A percentile compares a stretch with the other conserved stretches of the same genome.
Conservation (phyloP, 2,113 vertebrate species). For the Burhinus bistriatus region DNA sequence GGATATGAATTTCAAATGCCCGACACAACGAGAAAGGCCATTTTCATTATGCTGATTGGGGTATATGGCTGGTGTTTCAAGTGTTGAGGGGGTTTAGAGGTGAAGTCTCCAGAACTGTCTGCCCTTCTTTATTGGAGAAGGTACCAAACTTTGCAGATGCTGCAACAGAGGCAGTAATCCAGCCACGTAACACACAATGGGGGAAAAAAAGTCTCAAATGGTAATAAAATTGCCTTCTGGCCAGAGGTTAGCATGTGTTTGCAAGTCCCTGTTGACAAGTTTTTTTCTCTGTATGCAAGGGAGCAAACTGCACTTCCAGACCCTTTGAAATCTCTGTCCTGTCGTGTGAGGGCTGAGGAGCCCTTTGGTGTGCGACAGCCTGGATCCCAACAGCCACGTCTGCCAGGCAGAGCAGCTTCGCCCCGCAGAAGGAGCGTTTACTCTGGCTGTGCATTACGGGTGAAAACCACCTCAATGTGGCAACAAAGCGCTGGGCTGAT, state of each 20-base stretch:
- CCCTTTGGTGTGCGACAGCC: neutral
- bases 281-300: neutral
- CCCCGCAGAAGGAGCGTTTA: fast-evolving
- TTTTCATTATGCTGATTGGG: neutral
- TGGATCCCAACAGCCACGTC: neutral
- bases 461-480: neutral
- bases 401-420: neutral
- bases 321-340: neutral
- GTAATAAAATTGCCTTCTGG: neutral
- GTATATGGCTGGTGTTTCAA: neutral
- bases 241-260: neutral
- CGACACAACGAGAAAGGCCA: neutral
- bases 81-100: neutral
- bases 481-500: neutral
- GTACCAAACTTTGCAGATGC: neutral
- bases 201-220: neutral
- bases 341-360: neutral
- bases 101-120: neutral
- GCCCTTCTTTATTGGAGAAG: neutral
- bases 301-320: neutral
- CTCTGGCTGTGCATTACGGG: fast-evolving
- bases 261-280: neutral
- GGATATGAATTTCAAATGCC: slow-evolving; percentile 12
- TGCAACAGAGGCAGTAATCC: neutral
- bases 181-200: neutral